Percentiles rank a stretch among this genome's conserved stretches.
Conservation (phyloP, 2,888 invertebrate species). For the Mantis religiosa region DNA sequence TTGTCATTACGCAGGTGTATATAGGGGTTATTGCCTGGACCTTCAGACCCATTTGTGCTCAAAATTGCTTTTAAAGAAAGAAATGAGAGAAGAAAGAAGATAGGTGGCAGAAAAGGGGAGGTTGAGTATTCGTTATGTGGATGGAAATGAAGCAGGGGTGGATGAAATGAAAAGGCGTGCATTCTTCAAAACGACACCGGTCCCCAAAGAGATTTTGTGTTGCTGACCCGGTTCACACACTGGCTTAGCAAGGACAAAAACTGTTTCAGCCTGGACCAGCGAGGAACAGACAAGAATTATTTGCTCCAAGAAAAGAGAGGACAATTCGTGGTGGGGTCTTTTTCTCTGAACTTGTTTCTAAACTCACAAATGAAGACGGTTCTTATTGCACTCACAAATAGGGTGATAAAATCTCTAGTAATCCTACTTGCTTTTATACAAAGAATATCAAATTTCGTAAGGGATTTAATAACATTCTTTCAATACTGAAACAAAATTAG, state of each 20-base stretch:
- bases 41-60: neutral
- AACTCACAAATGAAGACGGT: too few relatives aligned
- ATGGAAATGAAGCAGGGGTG: slow-evolving; percentile 1
- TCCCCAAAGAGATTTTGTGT: neutral
- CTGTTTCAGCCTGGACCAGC: neutral
- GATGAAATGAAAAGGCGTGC: neutral
- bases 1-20: neutral
- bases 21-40: neutral
- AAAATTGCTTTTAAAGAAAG: neutral
- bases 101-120: neutral
- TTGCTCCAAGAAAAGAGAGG: neutral
- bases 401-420: too few relatives aligned
- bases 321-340: too few relatives aligned
- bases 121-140: neutral
- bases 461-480: too few relatives aligned
- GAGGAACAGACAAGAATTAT: neutral
- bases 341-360: neutral
- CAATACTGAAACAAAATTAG: too few relatives aligned
- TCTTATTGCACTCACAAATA: too few relatives aligned
- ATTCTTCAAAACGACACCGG: neutral
- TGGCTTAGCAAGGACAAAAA: slow-evolving; percentile 14
- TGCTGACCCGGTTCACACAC: slow-evolving; percentile 21
- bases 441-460: too few relatives aligned
- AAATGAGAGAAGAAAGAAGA: neutral
- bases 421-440: too few relatives aligned